Percentiles rank a stretch among this genome's conserved stretches.
phyloP scores from a whole-genome alignment of 2,797 vertebrate species.

The Valencia hispanica region DNA sequence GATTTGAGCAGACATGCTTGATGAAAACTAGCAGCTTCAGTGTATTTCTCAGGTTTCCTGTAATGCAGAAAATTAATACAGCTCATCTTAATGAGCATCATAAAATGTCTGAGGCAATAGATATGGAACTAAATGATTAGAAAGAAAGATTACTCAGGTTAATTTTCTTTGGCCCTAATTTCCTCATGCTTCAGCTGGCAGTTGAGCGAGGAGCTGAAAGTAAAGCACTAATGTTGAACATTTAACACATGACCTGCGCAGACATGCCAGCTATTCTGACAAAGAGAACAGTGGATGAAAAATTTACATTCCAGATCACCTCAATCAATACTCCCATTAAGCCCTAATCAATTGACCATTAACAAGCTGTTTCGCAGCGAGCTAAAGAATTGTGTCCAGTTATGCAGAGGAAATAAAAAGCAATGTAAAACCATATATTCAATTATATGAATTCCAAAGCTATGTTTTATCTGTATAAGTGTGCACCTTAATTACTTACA shows the following conservation, averaged over 20 bases:
- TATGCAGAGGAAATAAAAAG: slow-evolving; percentile 35
- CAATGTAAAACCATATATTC: slow-evolving; percentile 44
- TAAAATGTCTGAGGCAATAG: slow-evolving; percentile 23
- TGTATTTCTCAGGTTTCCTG: background rate
- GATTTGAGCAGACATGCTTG: slow-evolving; percentile 40
- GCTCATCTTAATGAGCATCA: slow-evolving; percentile 31
- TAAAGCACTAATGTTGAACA: slow-evolving; percentile 64
- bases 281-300: slow-evolving; percentile 59
- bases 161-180: slow-evolving; percentile 48
- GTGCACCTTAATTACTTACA: slow-evolving; percentile 40
- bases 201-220: slow-evolving; percentile 52
- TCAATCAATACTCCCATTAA: slow-evolving; percentile 80
- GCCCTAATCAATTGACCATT: slow-evolving; percentile 79
- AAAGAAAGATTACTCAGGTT: slow-evolving; percentile 41
- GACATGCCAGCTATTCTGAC: slow-evolving; percentile 53
- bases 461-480: slow-evolving; percentile 17
- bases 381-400: slow-evolving; percentile 41
- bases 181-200: slow-evolving; percentile 26
- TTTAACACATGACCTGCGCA: slow-evolving; percentile 71
- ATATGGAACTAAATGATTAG: slow-evolving; percentile 41
- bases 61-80: slow-evolving; percentile 7
- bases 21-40: slow-evolving; percentile 22
- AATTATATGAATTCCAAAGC: slow-evolving; percentile 37
- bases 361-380: slow-evolving; percentile 72
- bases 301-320: slow-evolving; percentile 72